These are phyloP conservation scores for Drosophila koepferae DNA, from an alignment of 2,888 invertebrate species.

Conservation along the genomic window DNA sequence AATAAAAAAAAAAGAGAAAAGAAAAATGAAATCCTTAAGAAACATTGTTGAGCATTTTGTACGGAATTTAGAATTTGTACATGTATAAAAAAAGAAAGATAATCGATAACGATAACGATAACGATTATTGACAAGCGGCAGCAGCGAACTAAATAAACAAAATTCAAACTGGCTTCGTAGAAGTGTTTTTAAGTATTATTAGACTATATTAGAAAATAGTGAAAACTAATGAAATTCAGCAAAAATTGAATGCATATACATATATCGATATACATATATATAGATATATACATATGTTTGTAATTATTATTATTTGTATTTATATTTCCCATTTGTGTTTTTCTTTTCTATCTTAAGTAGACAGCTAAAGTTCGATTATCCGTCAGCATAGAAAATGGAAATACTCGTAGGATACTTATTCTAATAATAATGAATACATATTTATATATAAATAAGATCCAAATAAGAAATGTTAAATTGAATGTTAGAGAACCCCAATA, in stretches of 20 bases:
- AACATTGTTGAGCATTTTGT: constrained; percentile 72
- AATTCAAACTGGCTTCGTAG: constrained; percentile 81
- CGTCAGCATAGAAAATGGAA: constrained; percentile 39
- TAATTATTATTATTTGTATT: constrained; percentile 21
- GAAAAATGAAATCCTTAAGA: constrained; percentile 8
- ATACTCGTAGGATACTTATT: constrained; percentile 33
- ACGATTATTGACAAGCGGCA: constrained; percentile 39
- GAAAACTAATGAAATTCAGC: constrained; percentile 41
- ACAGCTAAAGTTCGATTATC: constrained; percentile 44
- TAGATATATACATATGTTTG: constrained; percentile 11
- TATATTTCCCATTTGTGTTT: constrained; percentile 5
- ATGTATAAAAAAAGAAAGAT: constrained; percentile 33
- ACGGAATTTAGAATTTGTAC: constrained; percentile 72
- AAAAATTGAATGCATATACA: constrained; percentile 12
- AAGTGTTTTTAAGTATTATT: constrained; percentile 81
- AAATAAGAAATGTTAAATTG: constrained; percentile 43
- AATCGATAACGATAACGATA: constrained; percentile 9
- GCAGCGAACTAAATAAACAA: constrained; percentile 63
- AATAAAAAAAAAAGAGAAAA: not conserved
- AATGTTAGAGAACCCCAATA: constrained; percentile 49
- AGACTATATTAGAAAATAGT: constrained; percentile 58
- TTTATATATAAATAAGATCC: constrained; percentile 20
- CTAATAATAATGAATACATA: constrained; percentile 25
- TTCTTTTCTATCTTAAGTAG: constrained; percentile 26
- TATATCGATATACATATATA: not conserved